A percentile compares a stretch with the other conserved stretches of the same genome.
These are phyloP conservation scores for Hydrolagus affinis DNA, from an alignment of 2,113 vertebrate genomes.

Conservation along the genomic window DNA sequence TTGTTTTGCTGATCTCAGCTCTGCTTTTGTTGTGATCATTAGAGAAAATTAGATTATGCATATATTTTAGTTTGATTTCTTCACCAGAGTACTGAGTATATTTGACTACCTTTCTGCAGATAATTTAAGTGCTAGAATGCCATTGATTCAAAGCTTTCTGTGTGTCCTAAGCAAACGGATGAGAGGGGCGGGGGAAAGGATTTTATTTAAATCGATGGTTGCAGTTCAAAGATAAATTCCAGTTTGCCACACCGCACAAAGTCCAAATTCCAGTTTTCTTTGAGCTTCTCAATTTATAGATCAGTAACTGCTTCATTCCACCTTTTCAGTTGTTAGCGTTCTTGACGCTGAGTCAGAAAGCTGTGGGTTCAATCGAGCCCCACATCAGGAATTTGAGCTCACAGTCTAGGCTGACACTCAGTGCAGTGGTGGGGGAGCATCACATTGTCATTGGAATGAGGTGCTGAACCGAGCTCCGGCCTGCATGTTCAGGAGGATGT, in stretches of 20 bases:
- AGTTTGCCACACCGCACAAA: too few species aligned
- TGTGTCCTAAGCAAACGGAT: not conserved
- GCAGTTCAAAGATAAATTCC: slow-evolving; percentile 6
- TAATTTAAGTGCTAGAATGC: not conserved
- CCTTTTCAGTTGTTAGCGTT: not conserved
- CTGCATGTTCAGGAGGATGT: too few species aligned
- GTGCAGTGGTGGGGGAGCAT: too few species aligned
- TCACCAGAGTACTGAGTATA: not conserved
- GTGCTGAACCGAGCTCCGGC: too few species aligned
- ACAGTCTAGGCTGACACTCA: too few species aligned
- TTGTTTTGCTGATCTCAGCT: slow-evolving; percentile 18
- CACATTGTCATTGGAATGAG: too few species aligned
- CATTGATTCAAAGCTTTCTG: not conserved
- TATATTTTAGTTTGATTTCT: not conserved
- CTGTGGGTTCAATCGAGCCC: too few species aligned
- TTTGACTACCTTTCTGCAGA: slow-evolving; percentile 7
- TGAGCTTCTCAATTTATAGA: not conserved
- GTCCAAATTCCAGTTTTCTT: slow-evolving; percentile 7
- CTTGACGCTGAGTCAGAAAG: too few species aligned
- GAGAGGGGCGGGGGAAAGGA: not conserved
- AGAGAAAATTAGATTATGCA: not conserved
- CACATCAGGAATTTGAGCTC: too few species aligned
- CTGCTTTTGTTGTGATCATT: slow-evolving; percentile 3
- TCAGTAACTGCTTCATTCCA: not conserved
- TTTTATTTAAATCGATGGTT: not conserved